These are phyloP conservation scores for Gymnogyps californianus DNA, from an alignment of 2,113 vertebrate species.

Conservation along the genomic window DNA sequence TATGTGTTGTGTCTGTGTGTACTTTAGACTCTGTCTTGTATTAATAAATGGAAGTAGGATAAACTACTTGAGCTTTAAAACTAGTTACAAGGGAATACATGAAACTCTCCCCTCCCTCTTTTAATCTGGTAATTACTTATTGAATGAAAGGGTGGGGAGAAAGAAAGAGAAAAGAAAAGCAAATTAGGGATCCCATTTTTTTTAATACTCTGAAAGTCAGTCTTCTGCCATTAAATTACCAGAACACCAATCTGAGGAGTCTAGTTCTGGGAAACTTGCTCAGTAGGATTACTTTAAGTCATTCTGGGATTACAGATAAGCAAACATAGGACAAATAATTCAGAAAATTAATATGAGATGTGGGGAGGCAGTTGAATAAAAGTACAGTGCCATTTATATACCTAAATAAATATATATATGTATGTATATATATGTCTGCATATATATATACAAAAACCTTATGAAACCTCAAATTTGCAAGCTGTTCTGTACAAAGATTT, in stretches of 20 bases:
- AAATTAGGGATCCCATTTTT: not conserved
- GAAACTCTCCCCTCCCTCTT: not conserved
- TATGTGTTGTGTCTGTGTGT: not conserved
- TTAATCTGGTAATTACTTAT: not conserved
- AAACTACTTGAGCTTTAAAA: conserved; percentile 6
- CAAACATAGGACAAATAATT: not conserved
- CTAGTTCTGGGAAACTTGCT: not conserved
- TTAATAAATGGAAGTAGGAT: conserved; percentile 11
- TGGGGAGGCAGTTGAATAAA: not conserved
- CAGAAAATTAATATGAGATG: not conserved
- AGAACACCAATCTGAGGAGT: not conserved
- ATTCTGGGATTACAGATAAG: not conserved
- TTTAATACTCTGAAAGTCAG: not conserved
- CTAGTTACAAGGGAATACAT: not conserved
- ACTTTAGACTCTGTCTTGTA: not conserved
- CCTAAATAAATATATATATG: not conserved
- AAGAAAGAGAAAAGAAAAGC: not conserved
- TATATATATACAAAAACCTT: not conserved
- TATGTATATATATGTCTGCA: not conserved
- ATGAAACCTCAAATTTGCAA: not conserved
- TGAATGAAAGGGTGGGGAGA: not conserved
- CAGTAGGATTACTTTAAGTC: not conserved
- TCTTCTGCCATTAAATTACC: not conserved
- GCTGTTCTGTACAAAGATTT: not conserved
- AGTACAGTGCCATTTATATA: not conserved